Base-by-base conservation (phyloP, 2,797 vertebrate genomes). In the Holocentrus rufus region DNA sequence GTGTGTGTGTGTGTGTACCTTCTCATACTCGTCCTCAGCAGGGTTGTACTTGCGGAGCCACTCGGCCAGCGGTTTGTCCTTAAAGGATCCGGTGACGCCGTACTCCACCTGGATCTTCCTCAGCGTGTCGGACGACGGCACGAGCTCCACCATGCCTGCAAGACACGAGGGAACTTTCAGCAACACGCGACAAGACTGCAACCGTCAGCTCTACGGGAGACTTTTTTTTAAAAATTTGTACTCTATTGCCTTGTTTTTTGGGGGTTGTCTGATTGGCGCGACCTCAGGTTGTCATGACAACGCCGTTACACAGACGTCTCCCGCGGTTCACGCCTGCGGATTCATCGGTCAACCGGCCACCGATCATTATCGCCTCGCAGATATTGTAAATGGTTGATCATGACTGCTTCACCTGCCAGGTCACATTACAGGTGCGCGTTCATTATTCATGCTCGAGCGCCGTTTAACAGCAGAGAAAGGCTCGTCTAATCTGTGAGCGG, bases 101-200 rank as follows among this genome's bases (percentile, higher is more conserved):
- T 98, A 97, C 84, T 99, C 98, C 85, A 99, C 97, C 92, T 99
- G 98, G 90, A 99, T 99, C 92, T 99, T 99, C 77, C 98, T 94
- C 72, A 99, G 94, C 0, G 98, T 99, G 73, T 99, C 98, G 5
- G 98, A 97, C 69, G 95, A 95, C 25, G 97, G 96, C 77, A 99
- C 97, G 85, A 99, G 93, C 85, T 99, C 98, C 85, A 99, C 97
- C 96, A 99, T 97, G 34, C 98, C 98, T 99, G 84, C 0, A 83
- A 11, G 61, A 69, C 25, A 82, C 61, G 52, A 8, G 14, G 14
- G 13, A 72, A 18, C 18, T 13, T 56, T 15, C 7, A 31, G 60
- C 1, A 44, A 67, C 62, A 65, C 47, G n/a, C 65, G 36, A 22
- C 6, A 22, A 18, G 9, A 14, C 52, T 1, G 27, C 34, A 36